Percentiles rank a stretch among this genome's conserved stretches.
Conservation (phyloP, 1,140 invertebrate genomes). For the Kradibia gibbosae region DNA sequence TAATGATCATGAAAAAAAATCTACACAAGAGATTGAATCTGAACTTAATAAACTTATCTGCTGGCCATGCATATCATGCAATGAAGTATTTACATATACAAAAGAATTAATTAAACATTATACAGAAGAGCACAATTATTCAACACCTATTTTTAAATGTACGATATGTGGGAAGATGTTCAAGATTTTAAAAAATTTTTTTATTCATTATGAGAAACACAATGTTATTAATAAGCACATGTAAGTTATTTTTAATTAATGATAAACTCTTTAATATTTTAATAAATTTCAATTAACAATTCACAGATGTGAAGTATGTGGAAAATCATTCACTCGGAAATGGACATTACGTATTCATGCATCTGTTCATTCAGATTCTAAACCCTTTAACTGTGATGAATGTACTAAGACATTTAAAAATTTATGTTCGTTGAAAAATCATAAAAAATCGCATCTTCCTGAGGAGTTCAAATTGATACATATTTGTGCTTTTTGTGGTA, state of each 20-base stretch:
- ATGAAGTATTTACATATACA: not conserved
- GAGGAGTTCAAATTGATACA: conserved; percentile 52
- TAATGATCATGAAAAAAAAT: not conserved
- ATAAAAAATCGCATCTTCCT: conserved; percentile 59
- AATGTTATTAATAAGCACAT: not conserved
- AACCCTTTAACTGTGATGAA: conserved; percentile 25
- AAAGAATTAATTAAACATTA: conserved; percentile 31
- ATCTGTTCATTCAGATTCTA: conserved; percentile 27
- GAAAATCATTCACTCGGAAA: conserved; percentile 10
- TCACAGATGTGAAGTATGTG: conserved; percentile 9
- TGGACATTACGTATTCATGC: conserved; percentile 20
- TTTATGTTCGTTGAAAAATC: conserved; percentile 56
- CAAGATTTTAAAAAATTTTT: conserved; percentile 28
- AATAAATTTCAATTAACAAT: not conserved
- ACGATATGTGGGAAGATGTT: not conserved
- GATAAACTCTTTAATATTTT: not conserved
- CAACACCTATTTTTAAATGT: conserved; percentile 14
- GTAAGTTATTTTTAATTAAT: not conserved
- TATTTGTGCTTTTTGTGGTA: conserved; percentile 44
- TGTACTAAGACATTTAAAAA: conserved; percentile 33
- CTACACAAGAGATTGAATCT: not conserved
- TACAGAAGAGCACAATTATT: not conserved
- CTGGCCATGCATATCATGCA: conserved; percentile 2
- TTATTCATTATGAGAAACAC: conserved; percentile 5
- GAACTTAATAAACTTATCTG: not conserved